Percentiles rank a stretch among this genome's conserved stretches.
phyloP scores from a whole-genome alignment of 1,140 invertebrate species.

The Calephelis nemesis region DNA sequence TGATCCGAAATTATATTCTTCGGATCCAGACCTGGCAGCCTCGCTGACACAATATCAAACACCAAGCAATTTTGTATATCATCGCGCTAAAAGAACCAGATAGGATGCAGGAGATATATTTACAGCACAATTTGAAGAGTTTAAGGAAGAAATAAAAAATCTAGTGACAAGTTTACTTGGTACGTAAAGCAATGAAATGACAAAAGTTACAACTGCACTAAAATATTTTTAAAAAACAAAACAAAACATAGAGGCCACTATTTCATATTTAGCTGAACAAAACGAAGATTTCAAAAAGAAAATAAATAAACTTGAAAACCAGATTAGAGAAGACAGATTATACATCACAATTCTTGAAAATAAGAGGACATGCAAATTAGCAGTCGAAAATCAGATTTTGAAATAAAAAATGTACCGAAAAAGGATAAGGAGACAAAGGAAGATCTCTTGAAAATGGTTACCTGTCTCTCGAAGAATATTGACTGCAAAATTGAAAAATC shows the following conservation, averaged over 20 bases:
- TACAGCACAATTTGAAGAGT: constrained; percentile 11
- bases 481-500: not conserved
- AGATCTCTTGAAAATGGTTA: not conserved
- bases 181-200: not conserved
- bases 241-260: not conserved
- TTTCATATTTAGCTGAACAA: not conserved
- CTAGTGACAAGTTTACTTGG: constrained; percentile 9
- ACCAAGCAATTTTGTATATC: not conserved
- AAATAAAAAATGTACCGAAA: not conserved
- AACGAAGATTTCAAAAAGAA: not conserved
- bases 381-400: not conserved
- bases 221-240: not conserved
- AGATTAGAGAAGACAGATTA: not conserved
- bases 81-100: not conserved
- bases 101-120: constrained; percentile 1
- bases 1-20: not conserved
- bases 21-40: not conserved
- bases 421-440: not conserved
- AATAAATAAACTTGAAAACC: not conserved
- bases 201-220: not conserved
- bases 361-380: not conserved
- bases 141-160: constrained; percentile 5
- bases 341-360: not conserved
- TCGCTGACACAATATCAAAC: not conserved
- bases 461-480: not conserved